Conservation (phyloP, 2,113 vertebrate species). For the Cercopithecus mona region DNA sequence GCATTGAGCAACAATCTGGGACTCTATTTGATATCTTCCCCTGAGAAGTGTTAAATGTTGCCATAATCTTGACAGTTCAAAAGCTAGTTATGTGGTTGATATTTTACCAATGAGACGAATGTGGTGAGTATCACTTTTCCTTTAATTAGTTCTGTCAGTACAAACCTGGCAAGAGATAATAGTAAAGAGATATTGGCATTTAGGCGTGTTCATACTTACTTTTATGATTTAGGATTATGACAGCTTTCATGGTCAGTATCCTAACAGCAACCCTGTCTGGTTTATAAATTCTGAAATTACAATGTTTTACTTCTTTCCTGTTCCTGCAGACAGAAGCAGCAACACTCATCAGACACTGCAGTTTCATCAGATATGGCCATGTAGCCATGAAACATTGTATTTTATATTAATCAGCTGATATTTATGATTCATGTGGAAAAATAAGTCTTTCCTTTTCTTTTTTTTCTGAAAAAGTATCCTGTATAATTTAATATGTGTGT, state of each 20-base stretch:
- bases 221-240: slow-evolving; percentile 49
- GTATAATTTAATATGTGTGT: not conserved
- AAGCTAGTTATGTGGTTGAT: slow-evolving; percentile 39
- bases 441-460: not conserved
- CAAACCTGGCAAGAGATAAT: slow-evolving; percentile 65
- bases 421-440: slow-evolving; percentile 28
- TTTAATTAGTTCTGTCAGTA: slow-evolving; percentile 63
- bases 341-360: not conserved
- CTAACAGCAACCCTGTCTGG: slow-evolving; percentile 46
- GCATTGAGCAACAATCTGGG: slow-evolving; percentile 9
- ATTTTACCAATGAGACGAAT: slow-evolving; percentile 70
- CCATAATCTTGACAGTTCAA: slow-evolving; percentile 46
- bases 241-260: slow-evolving; percentile 27
- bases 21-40: slow-evolving; percentile 34
- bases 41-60: slow-evolving; percentile 45
- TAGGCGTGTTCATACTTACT: slow-evolving; percentile 48
- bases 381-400: not conserved
- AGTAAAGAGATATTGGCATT: slow-evolving; percentile 46
- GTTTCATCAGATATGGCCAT: slow-evolving; percentile 31
- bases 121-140: slow-evolving; percentile 52
- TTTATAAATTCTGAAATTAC: slow-evolving; percentile 55
- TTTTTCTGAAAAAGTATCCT: slow-evolving; percentile 35
- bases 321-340: slow-evolving; percentile 3
- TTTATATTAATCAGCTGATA: slow-evolving; percentile 42
- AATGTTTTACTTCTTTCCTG: not conserved